Base-by-base conservation (phyloP, 2,113 vertebrate genomes). In the Otolemur garnettii region DNA sequence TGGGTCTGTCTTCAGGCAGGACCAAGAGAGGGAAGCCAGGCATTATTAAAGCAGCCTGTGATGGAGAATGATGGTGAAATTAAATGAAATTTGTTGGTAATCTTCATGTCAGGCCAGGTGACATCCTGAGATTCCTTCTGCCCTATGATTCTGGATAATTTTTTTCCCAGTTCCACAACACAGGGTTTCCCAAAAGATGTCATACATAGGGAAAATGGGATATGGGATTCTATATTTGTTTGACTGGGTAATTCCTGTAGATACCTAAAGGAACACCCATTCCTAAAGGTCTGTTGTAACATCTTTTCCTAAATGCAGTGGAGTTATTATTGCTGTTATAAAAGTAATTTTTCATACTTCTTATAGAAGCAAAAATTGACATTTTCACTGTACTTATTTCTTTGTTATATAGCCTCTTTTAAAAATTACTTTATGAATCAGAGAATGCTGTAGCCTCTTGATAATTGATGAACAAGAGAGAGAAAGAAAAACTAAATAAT, bases 291-390 rank as follows among this genome's bases (percentile, higher is more conserved):
- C 69, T 75, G 7, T 82, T 79, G 66, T 50, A 93, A 45, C 9
- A 28, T 93, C 13, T 59, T 33, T 79, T 93, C 42, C 30, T 94
- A 84, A 92, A 14, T 80, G 19, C 53, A 74, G 15, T 55, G 28
- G 50, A 74, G 8, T 38, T 30, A 13, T 91, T 97, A n/a, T 17
- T 94, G 45, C 45, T 50, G 69, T 19, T 38, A 69, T 7, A 78
- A 24, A 59, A 66, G 50, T 95, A 78, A 42, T n/a, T 95, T 90
- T 93, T 68, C 13, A 91, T 94, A 30, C 59, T 84, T 90, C 45
- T 66, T 89, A 22, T 90, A 53, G 1, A 95, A 42, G 42, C 35
- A 74, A 42, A 50, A 17, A 60, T 45, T 78, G 62, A 13, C 42
- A 33, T 92, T 86, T 94, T 75, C 11, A 68, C 33, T 88, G 35